Evolutionary conservation across 2,797 vertebrate genomes (phyloP).

Genomic region (Intellagama lesueurii): DNA sequence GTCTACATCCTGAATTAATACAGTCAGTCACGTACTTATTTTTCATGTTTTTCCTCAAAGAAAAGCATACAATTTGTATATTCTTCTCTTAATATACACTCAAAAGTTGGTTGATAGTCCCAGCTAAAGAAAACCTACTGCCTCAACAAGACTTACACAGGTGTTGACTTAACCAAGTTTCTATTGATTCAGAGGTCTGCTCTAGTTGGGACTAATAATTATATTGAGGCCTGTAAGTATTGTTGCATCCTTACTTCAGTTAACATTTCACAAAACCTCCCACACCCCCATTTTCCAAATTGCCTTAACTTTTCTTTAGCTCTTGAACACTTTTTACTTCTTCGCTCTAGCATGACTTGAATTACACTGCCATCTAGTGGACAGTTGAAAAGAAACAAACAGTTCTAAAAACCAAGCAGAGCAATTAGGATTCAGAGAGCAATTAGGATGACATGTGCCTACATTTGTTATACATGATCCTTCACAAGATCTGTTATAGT

Average conservation of each 20-base stretch:
- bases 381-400: background rate
- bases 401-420: background rate
- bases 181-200: too few species aligned
- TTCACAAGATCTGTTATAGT: background rate
- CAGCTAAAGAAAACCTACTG: too few species aligned
- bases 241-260: background rate
- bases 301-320: background rate
- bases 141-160: too few species aligned
- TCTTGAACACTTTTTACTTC: background rate
- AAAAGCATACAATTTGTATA: background rate
- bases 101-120: background rate
- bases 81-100: background rate
- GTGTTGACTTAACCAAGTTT: too few species aligned
- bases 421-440: background rate
- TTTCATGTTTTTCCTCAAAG: background rate
- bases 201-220: too few species aligned
- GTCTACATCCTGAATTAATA: background rate
- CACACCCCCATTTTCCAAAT: background rate
- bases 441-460: constrained; percentile 12
- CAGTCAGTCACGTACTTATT: too few species aligned
- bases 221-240: background rate
- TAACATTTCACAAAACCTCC: background rate
- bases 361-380: constrained; percentile 41
- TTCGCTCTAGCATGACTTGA: background rate
- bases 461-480: constrained; percentile 5